Evolutionary conservation across 2,797 vertebrate species (phyloP).

Genomic region (Thaleichthys pacificus): DNA sequence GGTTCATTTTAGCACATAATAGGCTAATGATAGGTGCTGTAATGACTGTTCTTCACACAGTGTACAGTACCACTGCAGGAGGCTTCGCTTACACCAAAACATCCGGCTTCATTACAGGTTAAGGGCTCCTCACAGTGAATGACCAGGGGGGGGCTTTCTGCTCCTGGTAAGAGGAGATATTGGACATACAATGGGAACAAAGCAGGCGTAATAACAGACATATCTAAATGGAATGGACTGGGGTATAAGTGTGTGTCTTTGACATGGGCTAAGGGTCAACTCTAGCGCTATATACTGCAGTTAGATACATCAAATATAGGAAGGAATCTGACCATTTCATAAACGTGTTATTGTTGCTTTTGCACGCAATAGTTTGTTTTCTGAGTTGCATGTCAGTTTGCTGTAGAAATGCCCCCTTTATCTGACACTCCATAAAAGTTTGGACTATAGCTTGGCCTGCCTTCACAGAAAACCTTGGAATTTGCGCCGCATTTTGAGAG

Average conservation of each 20-base stretch:
- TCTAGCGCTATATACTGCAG: no score
- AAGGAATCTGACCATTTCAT: conserved; percentile 30
- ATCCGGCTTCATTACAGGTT: conserved; percentile 1
- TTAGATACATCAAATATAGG: no score
- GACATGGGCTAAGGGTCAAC: conserved; percentile 41
- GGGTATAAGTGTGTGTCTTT: conserved; percentile 20
- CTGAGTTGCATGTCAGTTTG: conserved; percentile 38
- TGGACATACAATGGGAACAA: not conserved
- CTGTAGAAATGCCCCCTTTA: conserved; percentile 36
- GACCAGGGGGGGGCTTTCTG: not conserved
- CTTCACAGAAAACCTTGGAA: conserved; percentile 42
- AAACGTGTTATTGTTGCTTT: conserved; percentile 42
- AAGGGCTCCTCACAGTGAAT: not conserved
- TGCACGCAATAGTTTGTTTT: conserved; percentile 33
- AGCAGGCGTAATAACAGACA: not conserved
- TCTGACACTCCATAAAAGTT: conserved; percentile 47
- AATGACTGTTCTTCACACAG: conserved; percentile 24
- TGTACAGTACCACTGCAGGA: conserved; percentile 19
- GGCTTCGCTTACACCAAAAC: conserved; percentile 19
- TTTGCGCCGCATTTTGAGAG: conserved; percentile 37
- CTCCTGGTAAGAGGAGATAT: not conserved
- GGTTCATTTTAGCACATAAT: conserved; percentile 36
- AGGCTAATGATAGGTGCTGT: conserved; percentile 43
- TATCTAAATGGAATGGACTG: conserved; percentile 35
- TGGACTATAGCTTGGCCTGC: conserved; percentile 27